Conservation (phyloP, 1,140 invertebrate genomes). For the Leptinotarsa lineolata region DNA sequence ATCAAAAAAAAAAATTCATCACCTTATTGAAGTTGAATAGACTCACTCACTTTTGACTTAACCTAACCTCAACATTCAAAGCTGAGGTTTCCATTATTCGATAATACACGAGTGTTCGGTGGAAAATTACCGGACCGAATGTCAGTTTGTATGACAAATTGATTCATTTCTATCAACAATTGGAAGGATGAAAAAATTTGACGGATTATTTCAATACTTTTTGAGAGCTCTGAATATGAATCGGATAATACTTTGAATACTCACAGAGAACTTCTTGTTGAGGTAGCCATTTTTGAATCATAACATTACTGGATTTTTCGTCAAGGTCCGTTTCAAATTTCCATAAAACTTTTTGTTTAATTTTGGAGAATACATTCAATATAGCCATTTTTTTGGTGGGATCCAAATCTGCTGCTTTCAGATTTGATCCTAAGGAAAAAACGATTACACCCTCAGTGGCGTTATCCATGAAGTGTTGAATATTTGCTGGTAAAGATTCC, state of each 20-base stretch:
- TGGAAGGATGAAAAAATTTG: too few relatives aligned
- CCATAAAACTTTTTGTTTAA: constrained; percentile 63
- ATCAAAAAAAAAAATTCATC: too few relatives aligned
- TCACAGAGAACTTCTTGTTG: constrained; percentile 66
- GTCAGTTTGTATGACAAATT: too few relatives aligned
- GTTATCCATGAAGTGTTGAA: constrained; percentile 56
- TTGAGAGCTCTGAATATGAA: not conserved
- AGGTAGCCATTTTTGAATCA: constrained; percentile 61
- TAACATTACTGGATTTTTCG: constrained; percentile 60
- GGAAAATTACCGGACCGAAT: too few relatives aligned
- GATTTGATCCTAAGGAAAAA: constrained; percentile 60
- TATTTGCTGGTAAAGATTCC: constrained; percentile 35
- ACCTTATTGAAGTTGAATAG: too few relatives aligned
- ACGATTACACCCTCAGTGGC: constrained; percentile 58
- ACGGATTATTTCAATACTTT: too few relatives aligned
- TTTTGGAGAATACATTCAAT: constrained; percentile 57
- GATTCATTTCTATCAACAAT: too few relatives aligned
- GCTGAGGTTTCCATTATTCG: too few relatives aligned
- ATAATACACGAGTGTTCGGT: too few relatives aligned
- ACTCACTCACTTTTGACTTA: too few relatives aligned
- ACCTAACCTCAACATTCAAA: too few relatives aligned
- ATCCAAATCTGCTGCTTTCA: constrained; percentile 57
- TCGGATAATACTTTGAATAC: not conserved
- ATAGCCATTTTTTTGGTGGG: constrained; percentile 54
- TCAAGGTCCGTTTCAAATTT: constrained; percentile 61